Evolutionary conservation across 2,797 vertebrate species (phyloP).

Genomic region (Gallinago nigripennis): DNA sequence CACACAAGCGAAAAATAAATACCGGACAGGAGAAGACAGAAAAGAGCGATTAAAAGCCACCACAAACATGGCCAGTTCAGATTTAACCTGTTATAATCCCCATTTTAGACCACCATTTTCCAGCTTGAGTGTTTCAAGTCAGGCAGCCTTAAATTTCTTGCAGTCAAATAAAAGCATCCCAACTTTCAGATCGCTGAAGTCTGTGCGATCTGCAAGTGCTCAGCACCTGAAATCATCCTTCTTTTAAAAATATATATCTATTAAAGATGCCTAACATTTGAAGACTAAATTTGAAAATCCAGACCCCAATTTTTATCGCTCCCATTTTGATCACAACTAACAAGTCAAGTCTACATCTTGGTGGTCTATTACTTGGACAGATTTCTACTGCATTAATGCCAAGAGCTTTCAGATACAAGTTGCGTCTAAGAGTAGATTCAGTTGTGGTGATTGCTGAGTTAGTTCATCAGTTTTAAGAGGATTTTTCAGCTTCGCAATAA

Average conservation of each 20-base stretch:
- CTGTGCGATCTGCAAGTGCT: not conserved
- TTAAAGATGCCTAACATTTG: conserved; percentile 15
- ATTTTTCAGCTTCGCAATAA: conserved; percentile 51
- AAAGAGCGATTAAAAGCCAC: conserved; percentile 1
- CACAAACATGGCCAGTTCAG: conserved; percentile 21
- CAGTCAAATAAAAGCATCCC: not conserved
- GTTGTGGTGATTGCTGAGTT: conserved; percentile 10
- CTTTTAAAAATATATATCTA: conserved; percentile 44
- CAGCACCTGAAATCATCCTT: conserved; percentile 33
- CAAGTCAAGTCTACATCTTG: not conserved
- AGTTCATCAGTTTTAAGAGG: conserved; percentile 5
- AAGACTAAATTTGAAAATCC: conserved; percentile 41
- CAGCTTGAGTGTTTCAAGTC: not conserved
- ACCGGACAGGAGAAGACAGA: conserved; percentile 13
- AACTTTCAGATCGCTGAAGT: not conserved
- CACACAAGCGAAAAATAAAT: conserved; percentile 28
- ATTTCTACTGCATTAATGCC: not conserved
- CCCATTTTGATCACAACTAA: conserved; percentile 3
- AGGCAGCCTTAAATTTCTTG: not conserved
- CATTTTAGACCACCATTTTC: not conserved
- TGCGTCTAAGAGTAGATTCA: not conserved
- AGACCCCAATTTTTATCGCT: conserved; percentile 9
- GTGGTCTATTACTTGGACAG: not conserved
- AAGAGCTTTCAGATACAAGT: not conserved
- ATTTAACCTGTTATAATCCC: conserved; percentile 32